Conservation (phyloP, 2,113 vertebrate genomes). For the Girardinichthys multiradiatus region DNA sequence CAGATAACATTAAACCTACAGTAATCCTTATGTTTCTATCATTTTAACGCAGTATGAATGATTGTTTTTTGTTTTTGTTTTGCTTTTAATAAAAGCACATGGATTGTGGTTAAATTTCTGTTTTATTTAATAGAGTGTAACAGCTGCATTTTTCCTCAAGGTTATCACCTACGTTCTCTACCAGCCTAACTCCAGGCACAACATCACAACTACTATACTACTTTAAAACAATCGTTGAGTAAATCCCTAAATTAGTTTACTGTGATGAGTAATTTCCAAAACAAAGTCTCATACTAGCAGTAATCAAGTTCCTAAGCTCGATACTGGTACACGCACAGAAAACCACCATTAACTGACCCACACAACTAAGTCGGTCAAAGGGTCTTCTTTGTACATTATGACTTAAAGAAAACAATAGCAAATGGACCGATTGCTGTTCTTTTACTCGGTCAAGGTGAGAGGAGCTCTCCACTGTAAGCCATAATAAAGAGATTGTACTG, state of each 20-base stretch:
- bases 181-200: too few relatives aligned
- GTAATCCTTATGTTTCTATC: too few relatives aligned
- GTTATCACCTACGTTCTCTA: not conserved
- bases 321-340: not conserved
- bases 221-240: not conserved
- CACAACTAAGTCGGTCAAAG: constrained; percentile 9
- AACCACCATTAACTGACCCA: not conserved
- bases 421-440: constrained; percentile 11
- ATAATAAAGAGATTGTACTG: constrained; percentile 17
- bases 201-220: not conserved
- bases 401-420: not conserved
- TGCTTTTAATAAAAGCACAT: too few relatives aligned
- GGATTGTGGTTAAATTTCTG: too few relatives aligned
- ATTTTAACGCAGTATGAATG: too few relatives aligned
- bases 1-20: too few relatives aligned
- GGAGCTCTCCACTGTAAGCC: constrained; percentile 1
- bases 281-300: too few relatives aligned
- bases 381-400: constrained; percentile 22
- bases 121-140: too few relatives aligned
- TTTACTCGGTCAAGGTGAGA: not conserved
- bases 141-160: not conserved
- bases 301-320: too few relatives aligned
- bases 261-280: not conserved
- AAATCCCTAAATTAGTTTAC: not conserved
- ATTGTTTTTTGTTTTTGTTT: too few relatives aligned